Evolutionary conservation across 2,113 vertebrate genomes (phyloP).

Genomic region (Mustela lutreola): DNA sequence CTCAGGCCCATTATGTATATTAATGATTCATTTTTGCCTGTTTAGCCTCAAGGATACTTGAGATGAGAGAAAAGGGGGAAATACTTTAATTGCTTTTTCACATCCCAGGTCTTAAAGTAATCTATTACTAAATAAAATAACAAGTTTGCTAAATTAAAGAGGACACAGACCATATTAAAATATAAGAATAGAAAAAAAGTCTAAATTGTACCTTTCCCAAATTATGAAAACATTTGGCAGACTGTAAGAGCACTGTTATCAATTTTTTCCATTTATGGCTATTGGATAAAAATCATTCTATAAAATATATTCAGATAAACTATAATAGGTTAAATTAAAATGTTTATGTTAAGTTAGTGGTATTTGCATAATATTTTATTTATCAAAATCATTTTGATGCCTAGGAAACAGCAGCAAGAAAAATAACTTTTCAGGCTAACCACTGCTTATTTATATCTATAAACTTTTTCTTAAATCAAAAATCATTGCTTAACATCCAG

Average conservation of each 20-base stretch:
- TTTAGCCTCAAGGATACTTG: neutral
- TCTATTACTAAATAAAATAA: neutral
- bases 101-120: neutral
- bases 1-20: neutral
- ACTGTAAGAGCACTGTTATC: neutral
- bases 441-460: neutral
- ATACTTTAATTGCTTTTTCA: neutral
- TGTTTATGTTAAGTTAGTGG: neutral
- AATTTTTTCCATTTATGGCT: neutral
- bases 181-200: neutral
- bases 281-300: neutral
- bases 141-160: neutral
- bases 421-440: neutral
- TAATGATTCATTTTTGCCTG: neutral
- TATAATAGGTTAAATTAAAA: neutral
- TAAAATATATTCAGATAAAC: conserved; percentile 2
- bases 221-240: neutral
- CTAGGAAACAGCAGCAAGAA: neutral
- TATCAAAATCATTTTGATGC: neutral
- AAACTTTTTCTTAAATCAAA: neutral
- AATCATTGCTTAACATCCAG: neutral
- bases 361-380: neutral
- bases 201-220: neutral
- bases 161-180: neutral
- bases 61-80: neutral